A percentile compares a stretch with the other conserved stretches of the same genome.
These are phyloP conservation scores for Dendroctonus valens DNA, from an alignment of 1,140 invertebrate genomes.

Conservation along the genomic window DNA sequence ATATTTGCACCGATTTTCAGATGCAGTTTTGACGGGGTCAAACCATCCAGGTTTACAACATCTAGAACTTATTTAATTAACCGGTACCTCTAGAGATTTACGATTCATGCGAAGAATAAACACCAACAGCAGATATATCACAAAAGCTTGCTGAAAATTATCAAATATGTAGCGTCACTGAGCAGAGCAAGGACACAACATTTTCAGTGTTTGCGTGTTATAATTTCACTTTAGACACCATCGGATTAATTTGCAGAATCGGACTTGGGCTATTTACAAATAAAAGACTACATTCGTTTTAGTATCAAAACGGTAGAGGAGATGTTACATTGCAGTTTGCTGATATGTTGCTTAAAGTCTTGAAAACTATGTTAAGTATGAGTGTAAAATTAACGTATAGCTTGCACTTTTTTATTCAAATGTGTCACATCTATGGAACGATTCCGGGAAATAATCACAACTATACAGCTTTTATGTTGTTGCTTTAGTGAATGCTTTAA, in stretches of 20 bases:
- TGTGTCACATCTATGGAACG: no score
- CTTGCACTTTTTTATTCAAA: no score
- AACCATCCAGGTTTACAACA: no score
- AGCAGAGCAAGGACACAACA: conserved; percentile 15
- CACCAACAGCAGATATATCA: conserved; percentile 45
- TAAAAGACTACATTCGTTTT: conserved; percentile 1
- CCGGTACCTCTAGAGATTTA: not conserved
- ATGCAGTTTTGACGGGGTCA: no score
- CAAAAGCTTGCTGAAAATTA: conserved; percentile 41
- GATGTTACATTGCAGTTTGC: conserved; percentile 3
- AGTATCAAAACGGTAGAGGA: not conserved
- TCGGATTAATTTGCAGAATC: not conserved
- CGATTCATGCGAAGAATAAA: conserved; percentile 11
- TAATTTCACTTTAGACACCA: conserved; percentile 6
- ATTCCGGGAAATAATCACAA: no score
- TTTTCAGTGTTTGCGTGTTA: conserved; percentile 10
- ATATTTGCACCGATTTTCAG: not conserved
- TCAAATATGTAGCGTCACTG: conserved; percentile 22
- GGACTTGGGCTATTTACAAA: not conserved
- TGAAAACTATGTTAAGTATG: no score
- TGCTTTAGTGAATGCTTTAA: no score
- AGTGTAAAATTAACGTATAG: no score
- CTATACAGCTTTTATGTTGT: no score
- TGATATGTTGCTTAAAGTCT: no score
- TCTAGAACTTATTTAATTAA: not conserved